Base-by-base conservation (phyloP, 2,113 vertebrate genomes). In the Elaphurus davidianus region DNA sequence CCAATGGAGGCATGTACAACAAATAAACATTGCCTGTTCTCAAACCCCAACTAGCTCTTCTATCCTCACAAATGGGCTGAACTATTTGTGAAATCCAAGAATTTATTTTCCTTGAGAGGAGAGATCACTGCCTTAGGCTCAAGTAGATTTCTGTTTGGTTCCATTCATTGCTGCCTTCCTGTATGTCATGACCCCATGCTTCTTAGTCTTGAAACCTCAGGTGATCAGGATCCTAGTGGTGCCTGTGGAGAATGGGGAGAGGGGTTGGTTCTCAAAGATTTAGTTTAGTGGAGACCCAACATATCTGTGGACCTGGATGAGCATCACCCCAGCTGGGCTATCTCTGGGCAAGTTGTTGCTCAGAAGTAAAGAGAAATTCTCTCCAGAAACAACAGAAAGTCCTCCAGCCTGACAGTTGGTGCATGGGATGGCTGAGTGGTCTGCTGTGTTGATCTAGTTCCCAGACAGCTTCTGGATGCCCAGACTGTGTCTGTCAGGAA, bases 351-450 rank as follows among this genome's bases (percentile, higher is more conserved):
- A 84, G 83, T 14, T 30, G 13, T 47, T 85, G 19, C 79, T 67
- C 86, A 23, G 33, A 90, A 85, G 9, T 60, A 92, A 95, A 97
- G 64, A 45, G 21, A 96, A 90, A 62, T 94, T 13, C 33, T 90
- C 54, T 87, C 6, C 12, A 95, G 62, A 78, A 57, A 86, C 8
- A 36, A 57, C 17, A 40, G 47, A 89, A 91, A 74, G 45, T 17
- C 55, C 1, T 85, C 21, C 28, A 64, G 7, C 3, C 28, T 67
- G 76, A 78, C 0, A 59, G 50, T 2, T 71, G 27, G 6, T 81
- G 0, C 14, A 21, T 9, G 13, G 10, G 27, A 59, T 55, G 16
- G 14, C 43, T 79, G 23, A 30, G 15, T 30, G 17, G 79, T 88
- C 8, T 33, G 6, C 85, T 71, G 0, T 90, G 25, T 62, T 74